Evolutionary conservation across 2,888 invertebrate species (phyloP).

Genomic region (Drosophila mettleri): DNA sequence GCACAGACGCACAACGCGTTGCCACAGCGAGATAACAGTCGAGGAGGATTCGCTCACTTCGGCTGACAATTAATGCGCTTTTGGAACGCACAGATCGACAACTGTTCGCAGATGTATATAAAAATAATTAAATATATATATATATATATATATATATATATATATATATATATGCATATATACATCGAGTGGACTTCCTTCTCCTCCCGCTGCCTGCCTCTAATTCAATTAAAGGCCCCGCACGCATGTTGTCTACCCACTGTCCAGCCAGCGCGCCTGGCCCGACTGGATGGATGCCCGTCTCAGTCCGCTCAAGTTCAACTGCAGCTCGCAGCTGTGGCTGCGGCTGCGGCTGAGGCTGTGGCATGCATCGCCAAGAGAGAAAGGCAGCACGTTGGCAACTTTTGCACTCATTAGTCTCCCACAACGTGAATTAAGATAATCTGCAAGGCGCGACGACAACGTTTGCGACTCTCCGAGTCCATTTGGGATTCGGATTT

Average conservation of each 20-base stretch:
- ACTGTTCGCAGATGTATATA: slow-evolving; percentile 14
- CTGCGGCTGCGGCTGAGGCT: not conserved
- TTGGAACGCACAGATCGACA: slow-evolving; percentile 79
- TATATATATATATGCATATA: not conserved
- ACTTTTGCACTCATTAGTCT: slow-evolving; percentile 84
- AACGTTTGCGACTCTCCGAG: slow-evolving; percentile 31
- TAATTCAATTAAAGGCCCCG: slow-evolving; percentile 74
- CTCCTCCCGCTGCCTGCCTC: slow-evolving; percentile 25
- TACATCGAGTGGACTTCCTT: not conserved
- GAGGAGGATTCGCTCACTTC: slow-evolving; percentile 43
- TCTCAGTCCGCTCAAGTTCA: slow-evolving; percentile 7
- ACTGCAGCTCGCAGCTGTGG: not conserved
- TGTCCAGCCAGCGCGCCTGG: slow-evolving; percentile 3
- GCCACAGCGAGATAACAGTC: slow-evolving; percentile 55
- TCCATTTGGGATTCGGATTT: slow-evolving; percentile 35
- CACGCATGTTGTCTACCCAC: slow-evolving; percentile 51
- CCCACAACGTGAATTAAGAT: slow-evolving; percentile 85
- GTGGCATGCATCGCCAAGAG: slow-evolving; percentile 19
- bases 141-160: not conserved
- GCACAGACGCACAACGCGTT: slow-evolving; percentile 54
- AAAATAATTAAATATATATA: not conserved
- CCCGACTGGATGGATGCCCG: slow-evolving; percentile 43
- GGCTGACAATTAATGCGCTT: slow-evolving; percentile 78
- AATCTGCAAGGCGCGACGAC: slow-evolving; percentile 75
- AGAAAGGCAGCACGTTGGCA: slow-evolving; percentile 61